Percentiles rank a stretch among this genome's conserved stretches.
Conservation (phyloP, 2,113 vertebrate species). For the Malurus elegans region DNA sequence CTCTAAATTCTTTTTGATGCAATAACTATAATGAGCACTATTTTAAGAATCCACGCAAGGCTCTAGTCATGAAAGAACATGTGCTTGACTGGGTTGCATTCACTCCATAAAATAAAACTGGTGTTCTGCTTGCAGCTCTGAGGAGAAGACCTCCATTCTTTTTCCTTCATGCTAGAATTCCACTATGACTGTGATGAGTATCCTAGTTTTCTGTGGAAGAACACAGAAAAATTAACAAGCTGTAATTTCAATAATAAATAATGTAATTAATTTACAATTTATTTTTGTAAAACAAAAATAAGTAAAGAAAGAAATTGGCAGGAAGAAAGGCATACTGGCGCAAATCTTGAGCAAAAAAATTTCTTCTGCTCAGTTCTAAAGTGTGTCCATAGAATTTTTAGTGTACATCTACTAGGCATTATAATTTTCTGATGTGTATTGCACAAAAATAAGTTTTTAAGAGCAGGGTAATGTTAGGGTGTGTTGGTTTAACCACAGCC, state of each 20-base stretch:
- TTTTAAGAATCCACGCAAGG: conserved; percentile 20
- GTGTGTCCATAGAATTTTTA: neutral
- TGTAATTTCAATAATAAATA: neutral
- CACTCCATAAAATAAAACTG: neutral
- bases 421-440: neutral
- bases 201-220: neutral
- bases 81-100: neutral
- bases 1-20: neutral
- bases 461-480: neutral
- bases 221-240: neutral
- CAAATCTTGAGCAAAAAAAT: neutral
- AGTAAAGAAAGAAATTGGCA: neutral
- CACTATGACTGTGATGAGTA: neutral
- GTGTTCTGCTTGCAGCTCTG: neutral
- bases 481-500: neutral
- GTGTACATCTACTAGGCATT: neutral
- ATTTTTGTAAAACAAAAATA: neutral
- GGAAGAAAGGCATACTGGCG: neutral
- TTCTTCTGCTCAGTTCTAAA: neutral
- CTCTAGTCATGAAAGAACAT: neutral
- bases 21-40: neutral
- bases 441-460: neutral
- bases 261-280: no score
- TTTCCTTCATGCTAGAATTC: neutral
- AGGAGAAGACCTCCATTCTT: neutral